Evolutionary conservation across 2,797 vertebrate species (phyloP), one percentile per base, ranked within the genome.

Genomic region (Lacerta viridis): DNA sequence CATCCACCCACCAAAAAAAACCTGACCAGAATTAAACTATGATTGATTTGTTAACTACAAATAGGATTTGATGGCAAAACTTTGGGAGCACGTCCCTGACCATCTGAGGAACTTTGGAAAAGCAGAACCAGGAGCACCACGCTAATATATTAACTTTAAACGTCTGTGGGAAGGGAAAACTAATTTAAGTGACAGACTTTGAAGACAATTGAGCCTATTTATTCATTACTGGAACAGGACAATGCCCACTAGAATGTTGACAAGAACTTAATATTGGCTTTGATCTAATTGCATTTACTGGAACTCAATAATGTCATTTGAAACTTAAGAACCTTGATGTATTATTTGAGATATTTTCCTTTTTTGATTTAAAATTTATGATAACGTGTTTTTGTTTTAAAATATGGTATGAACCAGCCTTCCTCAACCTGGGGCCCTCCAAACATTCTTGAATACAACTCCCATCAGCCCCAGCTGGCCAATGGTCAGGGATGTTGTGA

Each of bases 281-380:
- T 77, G 75, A 77, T 77, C 75, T 43, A 43, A 77, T 77, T 77
- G 41, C 39, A 77, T 77, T 77, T 77, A 11, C 75, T 77, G 75
- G 41, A 74, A 74, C 71, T 36, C 33, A 36, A 8, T 77, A 77
- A 77, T 46, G 23, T 77, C 75, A 77, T 77, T 27, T 77, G 75
- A 77, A 77, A 77, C 41, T 77, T 27, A 77, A 27, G 25, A 5
- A 27, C 2, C 75, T 46, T 77, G 43, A 27, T 46, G 41, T 20
- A 71, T 71, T 71, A 29, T 71, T 13, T 71, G 69, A 4, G 41
- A 46, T 77, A 77, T 43, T 77, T 46, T 43, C 75, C 69, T 8
- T n/a, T 71, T 71, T 46, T 29, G 36, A 2, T 46, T 77, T 77
- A 43, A 77, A 27, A 77, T 77, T 71, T 64, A 23, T 64, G 20